Conservation (phyloP, 2,888 invertebrate species). For the Norana najaformis region DNA sequence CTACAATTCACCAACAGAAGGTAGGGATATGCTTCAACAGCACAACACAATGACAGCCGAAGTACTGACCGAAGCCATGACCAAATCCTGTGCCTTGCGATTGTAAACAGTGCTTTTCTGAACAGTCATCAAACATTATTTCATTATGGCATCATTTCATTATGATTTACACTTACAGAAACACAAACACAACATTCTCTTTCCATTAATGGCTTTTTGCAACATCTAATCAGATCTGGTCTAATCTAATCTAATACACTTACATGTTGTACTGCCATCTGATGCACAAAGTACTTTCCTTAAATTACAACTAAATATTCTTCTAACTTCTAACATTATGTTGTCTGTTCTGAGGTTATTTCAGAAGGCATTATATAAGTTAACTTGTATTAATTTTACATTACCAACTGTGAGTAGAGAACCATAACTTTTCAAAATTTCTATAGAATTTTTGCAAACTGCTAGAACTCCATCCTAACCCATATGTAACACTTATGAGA, state of each 20-base stretch:
- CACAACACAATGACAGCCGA: not conserved
- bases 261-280: not conserved
- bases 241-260: not conserved
- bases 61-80: constrained; percentile 35
- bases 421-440: too few relatives aligned
- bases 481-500: not conserved
- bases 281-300: not conserved
- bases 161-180: not conserved
- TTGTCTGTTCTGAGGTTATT: too few relatives aligned
- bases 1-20: not conserved
- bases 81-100: constrained; percentile 37
- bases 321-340: too few relatives aligned
- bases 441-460: not conserved
- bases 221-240: not conserved
- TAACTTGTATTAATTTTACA: too few relatives aligned
- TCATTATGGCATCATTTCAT: not conserved
- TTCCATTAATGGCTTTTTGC: not conserved
- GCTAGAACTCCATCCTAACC: too few relatives aligned
- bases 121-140: constrained; percentile 18
- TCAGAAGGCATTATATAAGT: too few relatives aligned
- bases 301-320: too few relatives aligned
- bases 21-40: not conserved
- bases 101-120: constrained; percentile 36
- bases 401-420: too few relatives aligned
- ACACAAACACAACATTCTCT: not conserved